Conservation (phyloP, 1,140 invertebrate genomes). For the Papilio helenus region DNA sequence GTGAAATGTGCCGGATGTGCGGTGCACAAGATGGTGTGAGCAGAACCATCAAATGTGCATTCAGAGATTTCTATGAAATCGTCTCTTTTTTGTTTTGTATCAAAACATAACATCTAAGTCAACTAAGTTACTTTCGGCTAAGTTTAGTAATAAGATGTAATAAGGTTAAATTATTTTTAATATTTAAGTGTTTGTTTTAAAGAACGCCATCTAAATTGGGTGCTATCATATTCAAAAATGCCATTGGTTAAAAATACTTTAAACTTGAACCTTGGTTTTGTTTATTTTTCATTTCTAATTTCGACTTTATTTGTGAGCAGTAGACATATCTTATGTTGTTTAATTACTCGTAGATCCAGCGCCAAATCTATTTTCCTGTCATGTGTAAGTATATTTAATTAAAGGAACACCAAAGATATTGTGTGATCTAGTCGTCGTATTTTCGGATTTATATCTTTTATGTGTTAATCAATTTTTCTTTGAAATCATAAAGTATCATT, state of each 20-base stretch:
- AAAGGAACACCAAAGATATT: conserved; percentile 21
- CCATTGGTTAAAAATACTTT: not conserved
- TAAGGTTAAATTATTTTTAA: conserved; percentile 30
- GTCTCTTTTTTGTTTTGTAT: conserved; percentile 64
- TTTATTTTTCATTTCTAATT: not conserved
- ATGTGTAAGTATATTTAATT: not conserved
- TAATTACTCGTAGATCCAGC: not conserved
- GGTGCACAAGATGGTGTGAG: not conserved
- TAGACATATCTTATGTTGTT: not conserved
- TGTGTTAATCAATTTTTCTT: too few species aligned
- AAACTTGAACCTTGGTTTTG: not conserved
- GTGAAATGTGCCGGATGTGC: not conserved
- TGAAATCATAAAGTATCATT: too few species aligned
- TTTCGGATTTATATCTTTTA: not conserved
- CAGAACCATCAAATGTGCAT: not conserved
- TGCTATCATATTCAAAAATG: not conserved
- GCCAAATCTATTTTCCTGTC: not conserved
- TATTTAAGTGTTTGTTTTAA: conserved; percentile 17
- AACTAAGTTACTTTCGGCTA: not conserved
- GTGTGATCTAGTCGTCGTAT: conserved; percentile 22
- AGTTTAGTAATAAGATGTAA: not conserved
- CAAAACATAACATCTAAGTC: conserved; percentile 54
- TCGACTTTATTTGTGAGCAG: not conserved
- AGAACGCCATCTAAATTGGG: not conserved
- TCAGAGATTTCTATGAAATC: conserved; percentile 66